Evolutionary conservation across 2,888 invertebrate species (phyloP).

Genomic region (Zygaena filipendulae): DNA sequence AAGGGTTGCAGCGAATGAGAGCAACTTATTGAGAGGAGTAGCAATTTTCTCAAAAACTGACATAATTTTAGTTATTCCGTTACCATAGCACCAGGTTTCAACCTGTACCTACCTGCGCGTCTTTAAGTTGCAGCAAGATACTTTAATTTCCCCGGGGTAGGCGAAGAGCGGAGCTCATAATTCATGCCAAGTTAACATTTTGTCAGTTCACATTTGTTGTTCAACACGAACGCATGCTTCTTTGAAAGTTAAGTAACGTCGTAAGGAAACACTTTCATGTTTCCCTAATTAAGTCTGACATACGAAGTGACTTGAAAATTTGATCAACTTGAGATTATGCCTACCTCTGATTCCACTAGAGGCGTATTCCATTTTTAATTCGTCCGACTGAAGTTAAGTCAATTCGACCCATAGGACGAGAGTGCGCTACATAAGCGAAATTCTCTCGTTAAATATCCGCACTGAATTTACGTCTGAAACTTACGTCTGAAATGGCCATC

Average conservation of each 20-base stretch:
- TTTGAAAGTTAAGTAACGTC: conserved; percentile 40
- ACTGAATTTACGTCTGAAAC: conserved; percentile 11
- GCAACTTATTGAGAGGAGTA: no score
- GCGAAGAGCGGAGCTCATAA: conserved; percentile 48
- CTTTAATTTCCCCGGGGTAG: conserved; percentile 62
- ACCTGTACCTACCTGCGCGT: conserved; percentile 55
- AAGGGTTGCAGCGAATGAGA: no score
- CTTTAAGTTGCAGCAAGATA: conserved; percentile 61
- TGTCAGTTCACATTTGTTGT: conserved; percentile 61
- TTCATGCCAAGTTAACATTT: conserved; percentile 64
- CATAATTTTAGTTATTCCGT: no score
- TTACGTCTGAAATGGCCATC: conserved; percentile 13
- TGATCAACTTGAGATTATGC: conserved; percentile 22
- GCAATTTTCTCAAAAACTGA: no score
- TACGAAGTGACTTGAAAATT: no score
- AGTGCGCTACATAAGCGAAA: no score
- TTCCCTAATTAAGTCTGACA: conserved; percentile 36
- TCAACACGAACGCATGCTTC: conserved; percentile 37
- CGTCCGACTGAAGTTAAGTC: no score
- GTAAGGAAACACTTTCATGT: conserved; percentile 27
- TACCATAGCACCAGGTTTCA: no score
- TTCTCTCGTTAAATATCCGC: no score
- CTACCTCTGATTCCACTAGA: conserved; percentile 17
- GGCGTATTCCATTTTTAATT: no score
- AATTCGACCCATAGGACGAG: no score